Base-by-base conservation (phyloP, 2,888 invertebrate species). In the Ephialtes manifestator region DNA sequence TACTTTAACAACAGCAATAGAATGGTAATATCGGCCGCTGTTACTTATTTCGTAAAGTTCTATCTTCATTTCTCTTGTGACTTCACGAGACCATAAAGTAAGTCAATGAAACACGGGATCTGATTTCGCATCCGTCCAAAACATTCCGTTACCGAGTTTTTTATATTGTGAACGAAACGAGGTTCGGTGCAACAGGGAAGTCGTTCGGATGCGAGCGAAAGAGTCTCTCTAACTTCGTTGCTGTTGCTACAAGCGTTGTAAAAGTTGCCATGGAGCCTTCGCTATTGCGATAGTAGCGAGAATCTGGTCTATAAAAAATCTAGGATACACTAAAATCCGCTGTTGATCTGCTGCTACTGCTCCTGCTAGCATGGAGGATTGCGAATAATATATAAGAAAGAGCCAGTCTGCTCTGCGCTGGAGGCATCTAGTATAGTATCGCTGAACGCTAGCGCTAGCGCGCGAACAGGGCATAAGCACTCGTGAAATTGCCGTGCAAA, bases 401-500 rank as follows among this genome's bases (percentile, higher is more conserved):
- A 81, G 81, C 20, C 24, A 81, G 80, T 4, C 48, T 13, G 24
- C 65, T 63, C 55, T 24, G 65, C 55, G 70, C 46, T 46, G 10
- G 58, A 65, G 48, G 31, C 20, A 51, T 20, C 53, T 18, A 20
- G 53, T 55, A 58, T n/a, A 65, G 35, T 55, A 18, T 67, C 48
- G 53, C 28, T 48, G 46, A 70, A 46, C 60, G 48, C 20, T 24
- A 13, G 60, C 51, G 48, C 60, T 72, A 18, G 75, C 76, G 65
- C 85, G 85, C 80, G 75, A 78, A 77, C 74, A 75, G 77, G 83
- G 86, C 68, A 87, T 87, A 88, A 87, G 78, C 70, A 80, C 77
- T 88, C 70, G 87, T 82, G 86, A 88, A 89, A 87, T 89, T 86
- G 88, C 87, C 77, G 83, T 87, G 87, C 88, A 89, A 90, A 89